Base-by-base conservation (phyloP, 1,140 invertebrate genomes). In the Leptoteleia sp. region DNA sequence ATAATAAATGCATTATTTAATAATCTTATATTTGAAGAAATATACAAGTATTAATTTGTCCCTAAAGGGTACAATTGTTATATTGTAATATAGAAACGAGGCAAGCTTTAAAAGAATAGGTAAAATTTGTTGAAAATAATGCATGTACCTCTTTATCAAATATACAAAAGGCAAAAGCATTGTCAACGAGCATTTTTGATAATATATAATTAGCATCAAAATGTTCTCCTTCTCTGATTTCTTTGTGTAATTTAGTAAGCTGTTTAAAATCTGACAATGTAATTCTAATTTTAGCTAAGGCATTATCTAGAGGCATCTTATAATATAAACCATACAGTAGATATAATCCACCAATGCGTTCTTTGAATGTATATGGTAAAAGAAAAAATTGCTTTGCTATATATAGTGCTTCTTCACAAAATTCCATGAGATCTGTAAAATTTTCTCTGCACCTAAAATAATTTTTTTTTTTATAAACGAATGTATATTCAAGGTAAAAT, bases 281-380 rank as follows among this genome's bases (percentile, higher is more conserved):
- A 1, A 89, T 38, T 76, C 85, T 68, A 31, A 90, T 87, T 76
- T 87, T 88, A 0, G 80, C 68, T 8, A 71, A 43, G n/a, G n/a
- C n/a, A 9, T 84, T 71, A 12, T 83, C 67, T 3, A 83, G 5
- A 19, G 87, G 88, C 75, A 87, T 84, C 75, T 88, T 88, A 33
- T 85, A 88, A 75, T 87, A 90, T 3, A 90, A 35, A 13, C 84
- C 84, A 61, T 89, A 89, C 0, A 88, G 52, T 12, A 90, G 76
- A 35, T 88, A 90, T 3, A 90, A 48, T 11, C 85, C 87, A 35
- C 85, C 84, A 27, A 89, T 73, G 31, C 84, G 79, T 64, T 87
- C 84, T 57, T 85, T 83, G 1, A 86, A 82, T 7, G 64, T 62
- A 15, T 71, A 54, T 6, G 82, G 78, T 1, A 76, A 48, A 4